Base-by-base conservation (phyloP, 2,113 vertebrate species). In the Phrynocephalus versicolor region DNA sequence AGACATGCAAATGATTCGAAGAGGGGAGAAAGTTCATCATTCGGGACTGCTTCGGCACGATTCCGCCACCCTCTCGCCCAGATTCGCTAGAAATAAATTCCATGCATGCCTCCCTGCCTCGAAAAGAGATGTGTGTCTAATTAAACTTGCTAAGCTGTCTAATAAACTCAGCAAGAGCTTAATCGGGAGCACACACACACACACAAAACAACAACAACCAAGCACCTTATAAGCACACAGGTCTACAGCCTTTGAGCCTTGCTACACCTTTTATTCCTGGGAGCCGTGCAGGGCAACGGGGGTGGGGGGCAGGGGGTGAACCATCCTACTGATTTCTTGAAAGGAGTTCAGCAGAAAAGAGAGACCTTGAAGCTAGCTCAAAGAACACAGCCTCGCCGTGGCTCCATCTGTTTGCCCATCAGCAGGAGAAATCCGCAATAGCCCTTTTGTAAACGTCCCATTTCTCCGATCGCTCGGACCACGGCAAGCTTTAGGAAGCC, bases 171-270 rank as follows among this genome's bases (percentile, higher is more conserved):
- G 69, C 57, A 73, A 78, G 70, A 35, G n/a, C n/a, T 72, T 62
- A 73, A 64, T 45, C 57, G 1, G 2, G 19, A 30, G 8, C 2
- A 1, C 45, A 72, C n/a, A n/a, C n/a, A n/a, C n/a, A n/a, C n/a
- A n/a, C n/a, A n/a, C n/a, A n/a, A n/a, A n/a, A n/a, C n/a, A n/a
- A n/a, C n/a, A n/a, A n/a, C n/a, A n/a, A 72, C 23, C 6, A 57
- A 39, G 13, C 76, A 14, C 37, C 19, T 2, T 39, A 0, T 23
- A 6, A 3, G 41, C 25, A 30, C 12, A 6, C 13, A 39, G 6
- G 19, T 23, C 35, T 27, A 4, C 25, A 1, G 0, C 0, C 19
- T 1, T 6, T 33, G 1, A 8, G 5, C 37, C 25, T 25, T 1
- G 7, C 3, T 18, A 5, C 39, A 45, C 30, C 9, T 27, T 64